A percentile compares a stretch with the other conserved stretches of the same genome.
Evolutionary conservation across 2,888 invertebrate genomes (phyloP).

Genomic region (Synergus laeviventris): DNA sequence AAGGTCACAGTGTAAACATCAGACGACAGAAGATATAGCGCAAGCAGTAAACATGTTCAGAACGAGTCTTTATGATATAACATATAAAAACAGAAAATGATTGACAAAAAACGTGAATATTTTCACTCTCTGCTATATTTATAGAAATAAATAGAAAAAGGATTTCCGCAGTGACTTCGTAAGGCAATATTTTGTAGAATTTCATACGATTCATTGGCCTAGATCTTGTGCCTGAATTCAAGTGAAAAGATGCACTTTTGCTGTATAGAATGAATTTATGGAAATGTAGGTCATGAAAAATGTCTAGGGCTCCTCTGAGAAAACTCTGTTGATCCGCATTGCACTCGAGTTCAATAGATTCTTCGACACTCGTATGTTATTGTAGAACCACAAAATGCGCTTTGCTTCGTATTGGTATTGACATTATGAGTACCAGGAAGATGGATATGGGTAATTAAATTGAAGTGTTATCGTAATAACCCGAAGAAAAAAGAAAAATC

Average conservation of each 20-base stretch:
- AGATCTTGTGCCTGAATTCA: constrained; percentile 10
- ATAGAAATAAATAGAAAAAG: background rate
- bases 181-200: constrained; percentile 11
- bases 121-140: background rate
- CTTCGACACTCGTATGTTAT: constrained; percentile 17
- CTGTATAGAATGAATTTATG: constrained; percentile 20
- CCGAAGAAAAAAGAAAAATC: too few relatives aligned
- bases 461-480: background rate
- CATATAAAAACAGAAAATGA: background rate
- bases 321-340: constrained; percentile 15
- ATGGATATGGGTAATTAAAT: constrained; percentile 34
- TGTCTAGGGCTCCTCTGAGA: constrained; percentile 28
- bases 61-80: background rate
- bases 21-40: background rate
- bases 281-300: constrained; percentile 36
- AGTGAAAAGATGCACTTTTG: constrained; percentile 33
- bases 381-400: constrained; percentile 26
- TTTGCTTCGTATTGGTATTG: constrained; percentile 14
- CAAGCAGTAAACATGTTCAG: background rate
- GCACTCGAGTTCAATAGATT: constrained; percentile 26
- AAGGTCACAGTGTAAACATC: constrained; percentile 41
- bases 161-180: background rate
- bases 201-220: constrained; percentile 22
- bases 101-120: background rate
- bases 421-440: background rate